Evolutionary conservation across 1,140 invertebrate species (phyloP), one percentile per base, ranked within the genome.

Genomic region (Drosophila arizonae): DNA sequence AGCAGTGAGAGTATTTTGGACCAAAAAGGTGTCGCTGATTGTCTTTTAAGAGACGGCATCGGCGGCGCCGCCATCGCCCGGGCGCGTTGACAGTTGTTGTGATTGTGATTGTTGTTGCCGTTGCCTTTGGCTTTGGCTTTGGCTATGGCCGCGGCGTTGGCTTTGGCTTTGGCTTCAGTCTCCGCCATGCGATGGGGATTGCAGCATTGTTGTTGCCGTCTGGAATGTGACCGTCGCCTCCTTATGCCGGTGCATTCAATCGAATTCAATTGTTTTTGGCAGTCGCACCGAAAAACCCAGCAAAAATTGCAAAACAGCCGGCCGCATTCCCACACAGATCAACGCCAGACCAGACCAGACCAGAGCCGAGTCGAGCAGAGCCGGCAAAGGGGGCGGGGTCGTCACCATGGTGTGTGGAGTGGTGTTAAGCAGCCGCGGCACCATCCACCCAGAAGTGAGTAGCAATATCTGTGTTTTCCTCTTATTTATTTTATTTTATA

Each of bases 21-120:
- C 82, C 80, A 88, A 90, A 90, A 87, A 90, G 88, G 87, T 90
- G 87, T 90, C 82, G 87, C 88, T 88, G 87, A 90, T 90, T 90
- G 87, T 90, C 87, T 90, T 90, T 90, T 88, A 90, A 90, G 82
- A 87, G 87, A 90, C 77, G 88, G 79, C 72, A 74, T 72, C 74
- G 71, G 71, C 84, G 84, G 76, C 82, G 82, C 82, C 82, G 81
- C 72, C 79, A 71, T 87, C 79, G 82, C 81, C 81, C 56, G 61
- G 43, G 68, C 82, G 71, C 65, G 82, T 86, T 86, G 84, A 88
- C 84, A 88, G 84, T 88, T 87, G 84, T 87, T 88, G 84, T 88
- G 85, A 87, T 88, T 88, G 84, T 87, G 75, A 81, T 87, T 88
- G 81, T 80, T 85, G 85, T 84, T 81, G 81, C 68, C 67, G 63